phyloP scores from a whole-genome alignment of 64 coral and sea anemone species.

The Anthopleura sola region DNA sequence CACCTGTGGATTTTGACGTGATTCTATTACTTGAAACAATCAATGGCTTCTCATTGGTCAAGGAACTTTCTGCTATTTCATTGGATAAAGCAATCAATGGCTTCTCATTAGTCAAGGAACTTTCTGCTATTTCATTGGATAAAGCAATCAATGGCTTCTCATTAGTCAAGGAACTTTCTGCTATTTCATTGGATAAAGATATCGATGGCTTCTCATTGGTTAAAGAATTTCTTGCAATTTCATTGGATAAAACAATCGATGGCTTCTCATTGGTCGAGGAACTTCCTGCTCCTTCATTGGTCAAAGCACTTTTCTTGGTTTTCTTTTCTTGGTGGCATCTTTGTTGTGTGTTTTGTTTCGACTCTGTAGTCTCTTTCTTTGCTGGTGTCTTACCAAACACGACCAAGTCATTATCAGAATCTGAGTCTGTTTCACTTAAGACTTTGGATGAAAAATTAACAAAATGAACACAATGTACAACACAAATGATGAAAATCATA shows the following conservation, averaged over 20 bases:
- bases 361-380: no score
- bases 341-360: not conserved
- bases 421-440: not conserved
- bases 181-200: not conserved
- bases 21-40: not conserved
- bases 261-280: not conserved
- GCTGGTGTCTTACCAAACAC: not conserved
- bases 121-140: not conserved
- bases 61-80: not conserved
- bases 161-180: not conserved
- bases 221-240: not conserved
- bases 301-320: not conserved
- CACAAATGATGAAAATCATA: not conserved
- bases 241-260: not conserved
- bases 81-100: not conserved
- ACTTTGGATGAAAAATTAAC: not conserved
- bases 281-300: not conserved
- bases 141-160: not conserved
- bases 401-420: slow-evolving; percentile 15
- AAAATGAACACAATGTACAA: not conserved
- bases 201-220: not conserved
- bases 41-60: not conserved
- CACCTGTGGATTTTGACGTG: not conserved
- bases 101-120: not conserved
- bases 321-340: not conserved